Base-by-base conservation (phyloP, 2,888 invertebrate species). In the Caenorhabditis wallacei region DNA sequence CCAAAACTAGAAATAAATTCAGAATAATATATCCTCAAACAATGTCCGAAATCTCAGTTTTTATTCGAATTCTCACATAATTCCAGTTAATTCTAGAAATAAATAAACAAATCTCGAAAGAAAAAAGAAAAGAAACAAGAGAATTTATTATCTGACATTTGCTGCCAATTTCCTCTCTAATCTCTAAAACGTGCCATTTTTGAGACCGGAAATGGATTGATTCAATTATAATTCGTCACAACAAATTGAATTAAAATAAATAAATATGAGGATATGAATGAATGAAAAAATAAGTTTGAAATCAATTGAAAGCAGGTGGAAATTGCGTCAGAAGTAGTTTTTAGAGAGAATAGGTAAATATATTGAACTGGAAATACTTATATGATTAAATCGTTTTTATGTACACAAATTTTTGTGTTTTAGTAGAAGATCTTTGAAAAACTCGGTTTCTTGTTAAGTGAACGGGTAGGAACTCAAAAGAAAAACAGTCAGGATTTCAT, bases 121-220 rank as follows among this genome's bases (percentile, higher is more conserved):
- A 40, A 40, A 13, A 40, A 40, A 35, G 35, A 10, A 35, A 35
- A 35, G 4, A 10, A 11, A 40, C 16, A 40, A 40, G 16, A 40
- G 16, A 13, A 4, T 13, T 48, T 18, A 11, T 43, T 43, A 2
- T 43, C 13, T 48, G 46, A 48, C 46, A 48, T 48, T 56, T 56
- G 13, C 30, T 30, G 30, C 8, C 30, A 30, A 8, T 30, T 30
- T 30, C 30, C 30, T 30, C 30, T 30, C 30, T 54, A 54, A 54
- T 54, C 54, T 26, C 54, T 7, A 16, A 54, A 56, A 56, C 56
- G 56, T 35, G 35, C 56, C 35, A 8, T 30, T 35, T 56, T 16
- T 56, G 54, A 56, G n/a, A n/a, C 56, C 56, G 35, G 35, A 56
- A 56, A 56, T 35, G 26, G 46, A 18, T 18, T 48, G 46, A 48